Percentiles rank a stretch among this genome's conserved stretches.
phyloP scores from a whole-genome alignment of 2,888 invertebrate species.

The Amphipyra tragopoginis region DNA sequence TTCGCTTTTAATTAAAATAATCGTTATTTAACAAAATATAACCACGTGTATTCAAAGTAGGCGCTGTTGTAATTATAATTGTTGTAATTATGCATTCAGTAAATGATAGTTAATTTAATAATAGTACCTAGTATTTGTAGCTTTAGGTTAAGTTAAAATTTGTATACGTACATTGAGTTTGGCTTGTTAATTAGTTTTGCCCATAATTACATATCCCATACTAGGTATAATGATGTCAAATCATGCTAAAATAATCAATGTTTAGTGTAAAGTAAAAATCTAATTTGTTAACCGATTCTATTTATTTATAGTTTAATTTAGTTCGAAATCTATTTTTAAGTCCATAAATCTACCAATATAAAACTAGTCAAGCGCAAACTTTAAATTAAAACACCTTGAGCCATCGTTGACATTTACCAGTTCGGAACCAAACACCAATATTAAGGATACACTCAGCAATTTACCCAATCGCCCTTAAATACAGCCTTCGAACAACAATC shows the following conservation, averaged over 20 bases:
- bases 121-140: constrained; percentile 21
- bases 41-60: constrained; percentile 11
- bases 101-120: constrained; percentile 15
- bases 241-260: too few relatives aligned
- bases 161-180: neutral
- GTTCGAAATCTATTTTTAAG: too few relatives aligned
- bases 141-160: neutral
- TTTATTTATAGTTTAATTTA: too few relatives aligned
- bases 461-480: constrained; percentile 54
- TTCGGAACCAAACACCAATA: constrained; percentile 28
- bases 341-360: too few relatives aligned
- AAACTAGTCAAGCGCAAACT: constrained; percentile 1
- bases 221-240: too few relatives aligned
- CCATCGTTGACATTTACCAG: constrained; percentile 31
- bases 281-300: too few relatives aligned
- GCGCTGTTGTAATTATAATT: constrained; percentile 1
- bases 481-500: constrained; percentile 52
- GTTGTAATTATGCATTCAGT: constrained; percentile 16
- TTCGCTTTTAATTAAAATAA: constrained; percentile 7
- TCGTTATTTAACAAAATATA: neutral
- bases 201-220: too few relatives aligned
- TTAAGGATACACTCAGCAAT: constrained; percentile 38
- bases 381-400: constrained; percentile 7
- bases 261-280: too few relatives aligned
- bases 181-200: neutral